Evolutionary conservation across 2,113 vertebrate genomes (phyloP).

Genomic region (Rhizomys pruinosus): DNA sequence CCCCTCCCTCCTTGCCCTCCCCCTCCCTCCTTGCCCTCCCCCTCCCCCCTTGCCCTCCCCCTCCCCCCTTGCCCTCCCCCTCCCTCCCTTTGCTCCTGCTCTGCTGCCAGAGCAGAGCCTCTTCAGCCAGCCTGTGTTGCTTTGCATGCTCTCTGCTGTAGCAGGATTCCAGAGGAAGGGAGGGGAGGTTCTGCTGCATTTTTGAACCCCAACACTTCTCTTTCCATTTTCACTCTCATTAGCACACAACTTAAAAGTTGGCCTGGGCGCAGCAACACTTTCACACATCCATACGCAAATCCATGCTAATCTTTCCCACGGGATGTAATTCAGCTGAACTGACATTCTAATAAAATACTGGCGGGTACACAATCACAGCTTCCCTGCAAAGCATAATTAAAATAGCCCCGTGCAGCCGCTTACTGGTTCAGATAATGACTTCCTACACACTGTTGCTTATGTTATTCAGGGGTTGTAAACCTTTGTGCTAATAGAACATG

Average conservation of each 20-base stretch:
- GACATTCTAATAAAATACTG: constrained; percentile 78
- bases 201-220: constrained; percentile 75
- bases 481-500: constrained; percentile 37
- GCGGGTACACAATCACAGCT: constrained; percentile 72
- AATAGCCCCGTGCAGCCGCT: constrained; percentile 67
- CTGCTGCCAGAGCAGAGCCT: not conserved
- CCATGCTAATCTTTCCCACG: constrained; percentile 72
- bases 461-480: constrained; percentile 29
- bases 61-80: too few species aligned
- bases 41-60: too few species aligned
- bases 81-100: not conserved
- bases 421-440: constrained; percentile 68
- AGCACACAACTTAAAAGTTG: constrained; percentile 77
- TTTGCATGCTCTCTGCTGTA: not conserved
- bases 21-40: too few species aligned
- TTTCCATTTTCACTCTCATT: constrained; percentile 74
- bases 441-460: constrained; percentile 46
- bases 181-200: constrained; percentile 43
- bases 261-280: constrained; percentile 72
- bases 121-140: constrained; percentile 23
- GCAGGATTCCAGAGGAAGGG: not conserved
- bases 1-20: too few species aligned
- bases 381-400: constrained; percentile 77
- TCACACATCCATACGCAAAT: constrained; percentile 76
- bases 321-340: constrained; percentile 78